Conservation (phyloP, 2,113 vertebrate species). For the Mormoops blainvillei region DNA sequence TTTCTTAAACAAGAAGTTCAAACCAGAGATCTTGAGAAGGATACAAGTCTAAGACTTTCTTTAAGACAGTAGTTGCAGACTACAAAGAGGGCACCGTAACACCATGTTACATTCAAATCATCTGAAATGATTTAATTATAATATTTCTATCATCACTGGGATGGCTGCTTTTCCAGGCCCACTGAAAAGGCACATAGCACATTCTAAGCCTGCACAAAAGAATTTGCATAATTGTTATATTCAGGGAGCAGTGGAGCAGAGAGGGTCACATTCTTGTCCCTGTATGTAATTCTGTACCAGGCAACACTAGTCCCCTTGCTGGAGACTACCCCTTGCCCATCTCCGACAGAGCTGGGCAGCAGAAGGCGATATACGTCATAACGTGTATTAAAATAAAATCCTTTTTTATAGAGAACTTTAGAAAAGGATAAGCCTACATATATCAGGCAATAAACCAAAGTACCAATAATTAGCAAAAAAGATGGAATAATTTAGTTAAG, state of each 20-base stretch:
- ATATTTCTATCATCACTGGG: constrained; percentile 43
- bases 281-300: constrained; percentile 11
- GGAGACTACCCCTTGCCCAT: background rate
- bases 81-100: constrained; percentile 19
- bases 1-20: constrained; percentile 59
- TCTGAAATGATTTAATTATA: constrained; percentile 51
- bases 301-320: background rate
- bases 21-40: constrained; percentile 20
- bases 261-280: constrained; percentile 34
- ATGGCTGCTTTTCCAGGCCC: background rate
- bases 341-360: background rate
- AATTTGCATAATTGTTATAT: constrained; percentile 43
- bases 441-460: background rate
- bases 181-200: background rate
- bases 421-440: background rate
- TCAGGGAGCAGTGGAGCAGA: background rate
- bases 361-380: background rate
- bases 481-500: background rate
- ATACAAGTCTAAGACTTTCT: constrained; percentile 22
- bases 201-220: constrained; percentile 7
- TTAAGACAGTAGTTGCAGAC: constrained; percentile 44
- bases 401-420: background rate
- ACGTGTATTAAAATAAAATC: background rate
- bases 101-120: background rate
- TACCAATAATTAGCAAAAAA: background rate